Base-by-base conservation (phyloP, 2,888 invertebrate genomes). In the Cepaea hortensis region DNA sequence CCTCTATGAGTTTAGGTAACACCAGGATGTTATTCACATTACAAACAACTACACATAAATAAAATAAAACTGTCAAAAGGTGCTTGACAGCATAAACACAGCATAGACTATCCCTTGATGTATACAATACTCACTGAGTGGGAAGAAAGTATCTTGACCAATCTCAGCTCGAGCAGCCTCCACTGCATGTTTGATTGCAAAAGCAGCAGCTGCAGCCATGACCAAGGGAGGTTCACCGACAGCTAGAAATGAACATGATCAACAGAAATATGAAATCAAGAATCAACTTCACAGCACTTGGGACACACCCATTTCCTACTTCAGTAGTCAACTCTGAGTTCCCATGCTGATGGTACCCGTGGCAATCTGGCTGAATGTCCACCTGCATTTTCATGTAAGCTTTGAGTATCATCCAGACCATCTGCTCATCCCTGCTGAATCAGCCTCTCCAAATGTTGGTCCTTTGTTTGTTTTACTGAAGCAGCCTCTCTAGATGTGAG, bases 161-260 rank as follows among this genome's bases (percentile, higher is more conserved):
- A 89, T 89, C 23, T 93, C 93, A 72, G 90, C 90, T 77, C 93
- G 89, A 13, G 92, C 92, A 48, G 92, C 91, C 85, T 91, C 90
- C 11, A 92, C 88, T n/a, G 92, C 93, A 79, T 93, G 91, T 81
- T 92, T 92, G 68, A 92, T 84, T 20, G 93, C 93, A 89, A 93
- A 92, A 85, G 92, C 88, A 1, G 90, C 91, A 11, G 92, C 90
- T 35, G 91, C 89, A 23, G 90, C 88, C 91, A 93, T 91, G 83
- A 90, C 91, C 23, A 92, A 87, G 0, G 93, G 93, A 5, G 93
- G 93, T 84, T 93, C 93, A 18, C 92, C 93, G 73, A 90, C 89
- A 65, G 92, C 93, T 93, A 87, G 6, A 86, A 48, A 72, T 48
- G 68, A 35, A 35, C 35, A 35, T 35, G 35, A 35, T 65, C 35